Percentiles rank a stretch among this genome's conserved stretches.
phyloP scores from a whole-genome alignment of 1,140 invertebrate genomes.

The Drosophila bifasciata region DNA sequence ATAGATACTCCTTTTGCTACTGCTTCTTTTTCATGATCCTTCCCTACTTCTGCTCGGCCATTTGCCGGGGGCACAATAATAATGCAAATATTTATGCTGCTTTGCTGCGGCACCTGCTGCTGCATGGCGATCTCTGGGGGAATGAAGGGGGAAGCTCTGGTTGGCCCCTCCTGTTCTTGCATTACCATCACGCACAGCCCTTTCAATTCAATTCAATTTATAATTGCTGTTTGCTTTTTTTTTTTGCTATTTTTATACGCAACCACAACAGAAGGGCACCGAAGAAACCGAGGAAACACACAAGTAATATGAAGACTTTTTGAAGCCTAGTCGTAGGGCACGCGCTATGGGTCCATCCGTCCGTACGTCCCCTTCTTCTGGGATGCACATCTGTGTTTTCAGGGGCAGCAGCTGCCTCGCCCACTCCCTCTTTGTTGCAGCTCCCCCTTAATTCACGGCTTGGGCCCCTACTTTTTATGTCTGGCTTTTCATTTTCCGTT shows the following conservation, averaged over 20 bases:
- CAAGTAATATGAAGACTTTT: slow-evolving; percentile 45
- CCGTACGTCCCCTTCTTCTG: not conserved
- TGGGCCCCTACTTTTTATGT: slow-evolving; percentile 40
- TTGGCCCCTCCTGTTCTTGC: slow-evolving; percentile 24
- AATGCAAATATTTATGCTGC: slow-evolving; percentile 38
- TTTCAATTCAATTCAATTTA: slow-evolving; percentile 72
- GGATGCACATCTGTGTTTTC: slow-evolving; percentile 60
- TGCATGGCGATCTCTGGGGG: too few relatives aligned
- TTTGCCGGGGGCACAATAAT: not conserved
- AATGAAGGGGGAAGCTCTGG: not conserved
- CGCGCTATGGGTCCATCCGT: slow-evolving; percentile 41
- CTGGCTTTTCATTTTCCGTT: slow-evolving; percentile 44
- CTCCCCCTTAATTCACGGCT: slow-evolving; percentile 11
- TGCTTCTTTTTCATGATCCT: too few relatives aligned
- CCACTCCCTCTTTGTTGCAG: not conserved
- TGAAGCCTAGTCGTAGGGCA: slow-evolving; percentile 68
- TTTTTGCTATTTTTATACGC: slow-evolving; percentile 75
- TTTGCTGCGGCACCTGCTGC: slow-evolving; percentile 51
- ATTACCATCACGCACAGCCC: slow-evolving; percentile 79
- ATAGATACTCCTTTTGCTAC: too few relatives aligned
- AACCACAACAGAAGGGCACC: slow-evolving; percentile 36
- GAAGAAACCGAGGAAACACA: slow-evolving; percentile 14
- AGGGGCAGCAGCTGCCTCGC: slow-evolving; percentile 47
- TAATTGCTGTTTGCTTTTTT: slow-evolving; percentile 64
- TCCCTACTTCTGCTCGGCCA: too few relatives aligned